These are phyloP conservation scores for Spondyliosoma cantharus DNA, from an alignment of 2,797 vertebrate species.

Conservation along the genomic window DNA sequence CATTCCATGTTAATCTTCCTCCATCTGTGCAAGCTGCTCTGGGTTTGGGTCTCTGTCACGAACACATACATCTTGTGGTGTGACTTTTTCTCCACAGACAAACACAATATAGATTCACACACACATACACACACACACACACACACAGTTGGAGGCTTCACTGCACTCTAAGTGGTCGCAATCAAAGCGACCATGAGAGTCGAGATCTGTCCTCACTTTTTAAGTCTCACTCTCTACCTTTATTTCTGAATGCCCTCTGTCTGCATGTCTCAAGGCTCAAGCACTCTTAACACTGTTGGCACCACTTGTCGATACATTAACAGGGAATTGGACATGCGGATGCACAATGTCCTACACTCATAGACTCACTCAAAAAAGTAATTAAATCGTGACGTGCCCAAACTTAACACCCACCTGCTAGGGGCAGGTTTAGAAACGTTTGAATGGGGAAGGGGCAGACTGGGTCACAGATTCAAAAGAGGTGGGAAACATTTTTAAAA, in stretches of 20 bases:
- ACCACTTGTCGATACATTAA: slow-evolving; percentile 19
- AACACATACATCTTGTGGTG: slow-evolving; percentile 24
- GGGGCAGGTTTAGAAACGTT: background rate
- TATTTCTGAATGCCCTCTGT: background rate
- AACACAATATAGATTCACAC: background rate
- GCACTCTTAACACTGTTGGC: slow-evolving; percentile 4
- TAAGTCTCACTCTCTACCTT: background rate
- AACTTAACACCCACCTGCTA: background rate
- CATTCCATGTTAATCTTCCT: slow-evolving; percentile 51
- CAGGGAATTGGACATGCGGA: background rate
- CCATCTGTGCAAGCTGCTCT: slow-evolving; percentile 61
- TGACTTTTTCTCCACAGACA: slow-evolving; percentile 2
- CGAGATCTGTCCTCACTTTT: background rate
- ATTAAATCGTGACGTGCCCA: background rate
- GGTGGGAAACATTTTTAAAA: too few species aligned
- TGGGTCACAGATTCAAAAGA: background rate
- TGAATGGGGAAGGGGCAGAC: background rate
- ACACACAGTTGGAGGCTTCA: background rate
- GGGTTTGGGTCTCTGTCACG: slow-evolving; percentile 26
- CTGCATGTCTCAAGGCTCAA: background rate
- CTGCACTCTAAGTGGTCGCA: background rate
- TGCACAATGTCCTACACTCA: slow-evolving; percentile 13
- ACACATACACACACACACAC: background rate
- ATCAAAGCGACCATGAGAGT: background rate
- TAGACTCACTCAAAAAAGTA: slow-evolving; percentile 7